Conservation (phyloP, 2,113 vertebrate species). For the Rhipidura dahli region DNA sequence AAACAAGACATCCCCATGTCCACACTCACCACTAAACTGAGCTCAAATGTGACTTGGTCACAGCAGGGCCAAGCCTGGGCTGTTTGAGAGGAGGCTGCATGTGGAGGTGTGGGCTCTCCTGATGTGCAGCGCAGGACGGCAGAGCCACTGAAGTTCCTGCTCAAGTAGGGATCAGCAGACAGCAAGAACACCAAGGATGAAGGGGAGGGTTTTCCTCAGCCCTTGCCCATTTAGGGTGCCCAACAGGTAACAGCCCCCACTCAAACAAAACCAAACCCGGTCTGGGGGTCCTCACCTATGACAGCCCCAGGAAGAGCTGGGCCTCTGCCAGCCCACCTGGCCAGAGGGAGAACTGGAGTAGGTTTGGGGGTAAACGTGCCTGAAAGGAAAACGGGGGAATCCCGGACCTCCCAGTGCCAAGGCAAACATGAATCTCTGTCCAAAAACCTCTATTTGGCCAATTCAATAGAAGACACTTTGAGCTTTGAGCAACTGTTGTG, state of each 20-base stretch:
- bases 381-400: not conserved
- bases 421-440: not conserved
- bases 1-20: fast-evolving
- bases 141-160: not conserved
- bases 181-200: not conserved
- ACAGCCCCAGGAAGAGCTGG: not conserved
- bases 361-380: not conserved
- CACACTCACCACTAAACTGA: fast-evolving
- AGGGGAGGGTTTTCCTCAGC: not conserved
- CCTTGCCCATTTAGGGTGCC: not conserved
- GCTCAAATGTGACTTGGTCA: not conserved
- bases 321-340: not conserved
- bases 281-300: not conserved
- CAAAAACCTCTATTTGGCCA: not conserved
- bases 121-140: not conserved
- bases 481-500: not conserved
- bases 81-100: not conserved
- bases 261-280: not conserved
- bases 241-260: not conserved
- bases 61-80: not conserved
- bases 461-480: not conserved
- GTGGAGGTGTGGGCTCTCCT: not conserved
- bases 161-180: not conserved
- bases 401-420: not conserved
- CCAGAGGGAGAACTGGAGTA: not conserved